Conservation (phyloP, 2,113 vertebrate species). For the Hyla sarda region DNA sequence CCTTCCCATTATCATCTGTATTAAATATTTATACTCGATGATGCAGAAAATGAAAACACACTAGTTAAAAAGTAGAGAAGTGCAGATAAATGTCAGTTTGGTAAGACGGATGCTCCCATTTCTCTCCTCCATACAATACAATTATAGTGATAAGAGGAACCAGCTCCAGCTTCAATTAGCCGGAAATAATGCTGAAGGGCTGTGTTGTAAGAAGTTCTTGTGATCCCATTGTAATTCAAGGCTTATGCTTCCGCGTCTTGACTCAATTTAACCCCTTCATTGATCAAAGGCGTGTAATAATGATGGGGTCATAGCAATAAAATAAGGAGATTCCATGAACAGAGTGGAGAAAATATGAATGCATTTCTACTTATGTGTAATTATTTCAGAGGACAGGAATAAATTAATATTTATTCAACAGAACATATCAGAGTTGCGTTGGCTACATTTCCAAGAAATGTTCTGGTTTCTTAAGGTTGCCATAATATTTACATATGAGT, state of each 20-base stretch:
- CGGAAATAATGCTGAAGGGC: constrained; percentile 10
- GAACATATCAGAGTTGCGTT: not conserved
- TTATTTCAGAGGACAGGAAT: not conserved
- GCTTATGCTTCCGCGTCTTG: constrained; percentile 11
- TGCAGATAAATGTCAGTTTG: constrained; percentile 9
- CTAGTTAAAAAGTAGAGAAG: not conserved
- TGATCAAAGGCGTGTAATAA: not conserved
- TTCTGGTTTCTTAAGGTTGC: not conserved
- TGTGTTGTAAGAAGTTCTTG: constrained; percentile 33
- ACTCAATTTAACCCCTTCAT: constrained; percentile 37
- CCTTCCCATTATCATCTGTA: not conserved
- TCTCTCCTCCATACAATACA: constrained; percentile 47
- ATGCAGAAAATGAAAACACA: constrained; percentile 8
- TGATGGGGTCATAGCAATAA: constrained; percentile 10
- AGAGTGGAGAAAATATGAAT: not conserved
- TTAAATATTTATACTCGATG: constrained; percentile 57
- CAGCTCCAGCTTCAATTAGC: not conserved
- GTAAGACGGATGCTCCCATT: not conserved
- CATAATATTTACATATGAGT: not conserved
- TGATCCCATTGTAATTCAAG: constrained; percentile 51
- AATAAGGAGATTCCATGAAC: not conserved
- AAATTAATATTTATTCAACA: not conserved
- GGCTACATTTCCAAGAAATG: not conserved
- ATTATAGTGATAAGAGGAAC: not conserved
- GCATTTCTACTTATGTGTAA: not conserved